A percentile compares a stretch with the other conserved stretches of the same genome.
Conservation (phyloP, 2,888 invertebrate species). For the Phengaris arion region DNA sequence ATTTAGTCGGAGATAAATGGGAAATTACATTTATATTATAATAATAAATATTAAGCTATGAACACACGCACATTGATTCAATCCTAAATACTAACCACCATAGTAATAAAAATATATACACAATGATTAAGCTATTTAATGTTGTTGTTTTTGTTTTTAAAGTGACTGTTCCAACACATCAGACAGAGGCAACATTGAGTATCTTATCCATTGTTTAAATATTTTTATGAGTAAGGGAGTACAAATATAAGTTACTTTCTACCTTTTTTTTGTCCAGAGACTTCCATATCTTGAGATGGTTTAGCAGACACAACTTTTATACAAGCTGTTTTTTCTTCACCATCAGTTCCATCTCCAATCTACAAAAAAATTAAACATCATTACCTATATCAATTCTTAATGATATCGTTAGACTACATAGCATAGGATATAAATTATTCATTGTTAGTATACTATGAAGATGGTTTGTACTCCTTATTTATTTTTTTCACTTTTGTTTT, state of each 20-base stretch:
- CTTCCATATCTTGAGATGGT: conserved; percentile 42
- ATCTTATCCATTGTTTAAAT: no score
- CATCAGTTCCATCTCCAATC: conserved; percentile 61
- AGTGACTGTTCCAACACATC: no score
- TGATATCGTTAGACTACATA: no score
- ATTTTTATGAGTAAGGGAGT: no score
- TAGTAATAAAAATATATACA: no score
- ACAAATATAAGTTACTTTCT: conserved; percentile 30
- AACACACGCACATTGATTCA: conserved; percentile 58
- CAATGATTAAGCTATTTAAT: no score
- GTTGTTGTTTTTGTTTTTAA: no score
- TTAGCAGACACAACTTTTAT: conserved; percentile 61
- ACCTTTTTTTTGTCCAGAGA: conserved; percentile 42
- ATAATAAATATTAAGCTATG: conserved; percentile 58
- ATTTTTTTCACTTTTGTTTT: conserved; percentile 9
- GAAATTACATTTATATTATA: conserved; percentile 11
- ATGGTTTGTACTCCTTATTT: not conserved
- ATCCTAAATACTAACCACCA: conserved; percentile 23
- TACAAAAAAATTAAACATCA: conserved; percentile 37
- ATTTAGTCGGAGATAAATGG: not conserved
- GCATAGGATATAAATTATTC: no score
- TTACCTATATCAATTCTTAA: no score
- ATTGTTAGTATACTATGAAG: no score
- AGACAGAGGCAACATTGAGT: no score
- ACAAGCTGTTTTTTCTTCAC: conserved; percentile 49